Evolutionary conservation across 2,888 invertebrate species (phyloP).

Genomic region (Acrobeloides nanus): DNA sequence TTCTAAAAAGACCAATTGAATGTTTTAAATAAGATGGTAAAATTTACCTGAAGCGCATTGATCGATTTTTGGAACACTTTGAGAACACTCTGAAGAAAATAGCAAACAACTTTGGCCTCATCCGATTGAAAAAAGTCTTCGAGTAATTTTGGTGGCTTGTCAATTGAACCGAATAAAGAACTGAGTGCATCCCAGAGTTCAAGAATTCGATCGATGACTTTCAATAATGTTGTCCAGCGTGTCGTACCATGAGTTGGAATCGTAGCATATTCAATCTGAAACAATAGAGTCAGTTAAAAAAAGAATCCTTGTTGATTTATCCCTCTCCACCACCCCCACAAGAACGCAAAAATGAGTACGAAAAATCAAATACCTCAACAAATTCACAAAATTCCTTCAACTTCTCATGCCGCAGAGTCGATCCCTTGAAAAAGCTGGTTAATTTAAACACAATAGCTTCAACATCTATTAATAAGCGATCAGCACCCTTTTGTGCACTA

Average conservation of each 20-base stretch:
- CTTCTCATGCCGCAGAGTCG: not conserved
- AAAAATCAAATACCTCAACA: not conserved
- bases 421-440: not conserved
- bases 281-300: no score
- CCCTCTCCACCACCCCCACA: no score
- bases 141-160: not conserved
- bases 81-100: constrained; percentile 1
- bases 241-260: not conserved
- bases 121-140: constrained; percentile 6
- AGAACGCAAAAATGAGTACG: no score
- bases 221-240: not conserved
- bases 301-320: no score
- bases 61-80: not conserved
- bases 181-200: not conserved
- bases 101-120: not conserved
- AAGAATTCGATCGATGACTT: not conserved
- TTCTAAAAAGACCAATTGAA: no score
- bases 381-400: constrained; percentile 1
- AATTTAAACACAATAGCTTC: constrained; percentile 1
- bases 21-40: no score
- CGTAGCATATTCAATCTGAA: no score
- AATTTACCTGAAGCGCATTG: not conserved
- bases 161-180: not conserved
- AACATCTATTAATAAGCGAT: not conserved
- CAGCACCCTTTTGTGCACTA: constrained; percentile 1